A percentile compares a stretch with the other conserved stretches of the same genome.
Conservation (phyloP, 1,140 invertebrate species). For the Stegodyphus dumicola region DNA sequence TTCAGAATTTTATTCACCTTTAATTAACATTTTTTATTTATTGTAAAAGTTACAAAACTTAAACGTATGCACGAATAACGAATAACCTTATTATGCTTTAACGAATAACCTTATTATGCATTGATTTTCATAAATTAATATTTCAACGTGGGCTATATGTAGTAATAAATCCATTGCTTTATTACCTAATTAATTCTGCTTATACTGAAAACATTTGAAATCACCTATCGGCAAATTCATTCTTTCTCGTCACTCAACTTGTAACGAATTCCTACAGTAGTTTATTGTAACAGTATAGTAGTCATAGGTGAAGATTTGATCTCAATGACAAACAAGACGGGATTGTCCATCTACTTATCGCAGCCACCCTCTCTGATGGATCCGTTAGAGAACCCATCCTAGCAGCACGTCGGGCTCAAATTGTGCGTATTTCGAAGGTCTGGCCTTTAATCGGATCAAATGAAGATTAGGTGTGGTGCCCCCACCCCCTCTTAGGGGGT, state of each 20-base stretch:
- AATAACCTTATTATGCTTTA: too few relatives aligned
- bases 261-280: too few relatives aligned
- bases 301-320: constrained; percentile 16
- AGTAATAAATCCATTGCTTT: too few relatives aligned
- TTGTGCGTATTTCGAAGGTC: constrained; percentile 41
- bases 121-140: too few relatives aligned
- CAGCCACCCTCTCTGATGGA: constrained; percentile 20
- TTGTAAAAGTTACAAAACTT: too few relatives aligned
- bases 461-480: constrained; percentile 51
- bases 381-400: constrained; percentile 25
- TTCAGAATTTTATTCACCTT: too few relatives aligned
- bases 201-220: background rate
- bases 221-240: background rate
- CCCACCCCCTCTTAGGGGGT: constrained; percentile 20
- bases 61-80: too few relatives aligned
- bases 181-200: too few relatives aligned
- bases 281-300: too few relatives aligned
- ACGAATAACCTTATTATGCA: too few relatives aligned
- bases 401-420: constrained; percentile 48
- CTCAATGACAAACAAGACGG: constrained; percentile 37
- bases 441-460: constrained; percentile 58
- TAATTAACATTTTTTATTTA: too few relatives aligned
- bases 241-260: background rate
- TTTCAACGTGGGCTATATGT: too few relatives aligned
- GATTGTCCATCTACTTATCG: constrained; percentile 33